Evolutionary conservation across 1,140 invertebrate genomes (phyloP).

Genomic region (Dendroctonus ponderosae): DNA sequence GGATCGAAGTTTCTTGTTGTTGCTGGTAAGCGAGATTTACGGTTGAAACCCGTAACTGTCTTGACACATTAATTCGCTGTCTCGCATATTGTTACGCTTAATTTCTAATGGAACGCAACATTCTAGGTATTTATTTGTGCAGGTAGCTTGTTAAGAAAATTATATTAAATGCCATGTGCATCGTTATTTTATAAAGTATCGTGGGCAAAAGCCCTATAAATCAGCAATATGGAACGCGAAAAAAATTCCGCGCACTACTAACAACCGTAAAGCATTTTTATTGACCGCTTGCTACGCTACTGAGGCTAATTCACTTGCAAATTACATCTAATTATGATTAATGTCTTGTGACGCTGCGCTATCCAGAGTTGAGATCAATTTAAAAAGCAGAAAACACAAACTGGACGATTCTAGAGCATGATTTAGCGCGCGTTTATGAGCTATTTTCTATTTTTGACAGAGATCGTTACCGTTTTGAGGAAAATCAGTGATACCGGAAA

Average conservation of each 20-base stretch:
- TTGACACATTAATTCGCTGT: slow-evolving; percentile 1
- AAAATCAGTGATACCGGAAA: slow-evolving; percentile 41
- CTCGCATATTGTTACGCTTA: neutral
- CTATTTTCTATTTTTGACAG: slow-evolving; percentile 26
- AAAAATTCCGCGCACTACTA: slow-evolving; percentile 12
- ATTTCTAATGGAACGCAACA: slow-evolving; percentile 5
- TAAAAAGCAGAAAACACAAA: slow-evolving; percentile 15
- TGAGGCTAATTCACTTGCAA: slow-evolving; percentile 19
- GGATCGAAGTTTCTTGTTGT: too few relatives aligned
- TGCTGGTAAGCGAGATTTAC: too few relatives aligned
- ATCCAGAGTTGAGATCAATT: slow-evolving; percentile 16
- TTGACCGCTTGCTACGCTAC: slow-evolving; percentile 14
- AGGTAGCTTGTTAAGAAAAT: slow-evolving; percentile 8
- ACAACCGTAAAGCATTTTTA: slow-evolving; percentile 18
- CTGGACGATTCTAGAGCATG: slow-evolving; percentile 5
- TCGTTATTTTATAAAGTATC: slow-evolving; percentile 12
- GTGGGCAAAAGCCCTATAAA: neutral
- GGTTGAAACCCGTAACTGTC: neutral
- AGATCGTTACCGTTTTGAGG: neutral
- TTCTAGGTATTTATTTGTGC: slow-evolving; percentile 5
- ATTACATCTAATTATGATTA: slow-evolving; percentile 27
- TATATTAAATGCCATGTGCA: slow-evolving; percentile 12
- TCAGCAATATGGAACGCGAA: slow-evolving; percentile 8
- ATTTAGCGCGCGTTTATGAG: slow-evolving; percentile 12
- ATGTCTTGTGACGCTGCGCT: slow-evolving; percentile 13